Evolutionary conservation across 2,888 invertebrate genomes (phyloP).

Genomic region (Liodrosophila aerea): DNA sequence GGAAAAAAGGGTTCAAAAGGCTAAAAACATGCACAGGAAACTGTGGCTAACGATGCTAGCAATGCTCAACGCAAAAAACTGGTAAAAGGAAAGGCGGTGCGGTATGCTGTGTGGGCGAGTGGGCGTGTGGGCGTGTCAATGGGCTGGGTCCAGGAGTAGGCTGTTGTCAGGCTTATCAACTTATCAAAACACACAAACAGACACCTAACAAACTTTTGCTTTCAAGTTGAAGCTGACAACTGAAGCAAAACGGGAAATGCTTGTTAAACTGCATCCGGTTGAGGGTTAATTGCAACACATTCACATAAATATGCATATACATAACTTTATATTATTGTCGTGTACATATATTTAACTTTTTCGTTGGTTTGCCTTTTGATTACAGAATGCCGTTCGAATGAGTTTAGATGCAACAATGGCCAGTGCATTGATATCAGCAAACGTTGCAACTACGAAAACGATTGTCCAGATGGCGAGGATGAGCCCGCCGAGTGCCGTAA

Average conservation of each 20-base stretch:
- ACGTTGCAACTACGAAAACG: constrained; percentile 84
- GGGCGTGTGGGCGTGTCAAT: background rate
- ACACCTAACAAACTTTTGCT: constrained; percentile 70
- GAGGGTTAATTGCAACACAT: constrained; percentile 61
- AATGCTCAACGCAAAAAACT: constrained; percentile 10
- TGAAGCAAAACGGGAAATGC: constrained; percentile 51
- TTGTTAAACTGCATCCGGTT: constrained; percentile 76
- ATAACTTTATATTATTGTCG: background rate
- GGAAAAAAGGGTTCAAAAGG: constrained; percentile 62
- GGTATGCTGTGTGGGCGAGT: background rate
- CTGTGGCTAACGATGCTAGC: constrained; percentile 70
- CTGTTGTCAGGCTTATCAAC: constrained; percentile 50
- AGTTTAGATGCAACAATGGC: constrained; percentile 86
- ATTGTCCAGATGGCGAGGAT: constrained; percentile 86
- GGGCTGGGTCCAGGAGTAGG: constrained; percentile 27
- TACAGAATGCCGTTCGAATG: constrained; percentile 84
- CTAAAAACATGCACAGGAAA: constrained; percentile 67
- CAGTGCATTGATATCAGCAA: constrained; percentile 84
- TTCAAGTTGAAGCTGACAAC: constrained; percentile 58
- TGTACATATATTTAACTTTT: background rate
- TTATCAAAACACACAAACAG: constrained; percentile 43
- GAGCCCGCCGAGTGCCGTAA: constrained; percentile 83
- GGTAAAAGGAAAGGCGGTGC: background rate
- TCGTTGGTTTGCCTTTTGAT: constrained; percentile 34
- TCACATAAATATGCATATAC: background rate